Evolutionary conservation across 2,113 vertebrate genomes (phyloP).

Genomic region (human): DNA sequence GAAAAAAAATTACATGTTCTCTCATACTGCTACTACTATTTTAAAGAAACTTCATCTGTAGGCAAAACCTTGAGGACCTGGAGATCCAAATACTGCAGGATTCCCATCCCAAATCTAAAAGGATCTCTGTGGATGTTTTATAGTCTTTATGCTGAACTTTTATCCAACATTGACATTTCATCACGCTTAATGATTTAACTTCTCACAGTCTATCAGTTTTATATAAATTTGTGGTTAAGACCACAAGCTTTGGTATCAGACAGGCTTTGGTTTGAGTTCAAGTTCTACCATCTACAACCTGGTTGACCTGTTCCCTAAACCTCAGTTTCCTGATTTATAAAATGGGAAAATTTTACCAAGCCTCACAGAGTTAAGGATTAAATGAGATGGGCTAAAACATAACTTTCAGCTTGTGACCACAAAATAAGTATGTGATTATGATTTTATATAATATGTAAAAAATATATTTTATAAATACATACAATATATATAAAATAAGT

Average conservation of each 20-base stretch:
- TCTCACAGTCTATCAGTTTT: neutral
- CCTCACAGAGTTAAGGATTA: neutral
- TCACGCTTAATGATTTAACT: neutral
- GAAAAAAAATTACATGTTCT: slow-evolving; percentile 50
- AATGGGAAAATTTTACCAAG: neutral
- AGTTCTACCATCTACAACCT: neutral
- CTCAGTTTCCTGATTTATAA: neutral
- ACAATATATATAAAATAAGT: too few species aligned
- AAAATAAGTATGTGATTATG: neutral
- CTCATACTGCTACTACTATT: slow-evolving; percentile 6
- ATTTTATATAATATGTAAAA: too few species aligned
- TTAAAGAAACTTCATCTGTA: neutral
- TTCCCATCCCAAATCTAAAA: neutral
- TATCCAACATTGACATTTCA: neutral
- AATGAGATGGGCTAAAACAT: neutral
- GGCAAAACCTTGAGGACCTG: neutral
- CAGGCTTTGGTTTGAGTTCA: neutral
- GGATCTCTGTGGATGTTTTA: neutral
- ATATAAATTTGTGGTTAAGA: neutral
- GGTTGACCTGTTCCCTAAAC: neutral
- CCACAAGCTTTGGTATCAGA: neutral
- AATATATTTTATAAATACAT: too few species aligned
- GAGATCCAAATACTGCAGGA: neutral
- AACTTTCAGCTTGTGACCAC: neutral
- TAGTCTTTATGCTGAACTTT: neutral